Evolutionary conservation across 2,113 vertebrate species (phyloP).

Genomic region (Stegostoma tigrinum): DNA sequence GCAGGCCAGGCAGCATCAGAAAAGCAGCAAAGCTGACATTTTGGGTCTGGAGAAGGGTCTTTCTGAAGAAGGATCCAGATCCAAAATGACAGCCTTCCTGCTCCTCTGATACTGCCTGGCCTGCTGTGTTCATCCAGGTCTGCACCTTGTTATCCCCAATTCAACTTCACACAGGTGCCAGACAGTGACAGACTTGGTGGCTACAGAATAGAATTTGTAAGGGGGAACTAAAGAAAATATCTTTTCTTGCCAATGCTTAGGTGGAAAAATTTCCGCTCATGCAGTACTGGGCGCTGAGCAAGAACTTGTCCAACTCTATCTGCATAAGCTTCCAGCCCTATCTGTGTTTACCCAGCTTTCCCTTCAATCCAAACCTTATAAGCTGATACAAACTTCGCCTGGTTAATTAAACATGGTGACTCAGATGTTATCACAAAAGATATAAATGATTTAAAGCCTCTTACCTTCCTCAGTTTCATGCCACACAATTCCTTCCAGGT

Average conservation of each 20-base stretch:
- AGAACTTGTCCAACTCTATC: background rate
- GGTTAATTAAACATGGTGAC: background rate
- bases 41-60: too few relatives aligned
- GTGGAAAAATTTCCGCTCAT: background rate
- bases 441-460: conserved; percentile 42
- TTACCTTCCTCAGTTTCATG: conserved; percentile 96
- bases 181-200: background rate
- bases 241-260: background rate
- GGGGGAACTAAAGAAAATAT: background rate
- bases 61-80: too few relatives aligned
- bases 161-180: background rate
- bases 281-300: background rate
- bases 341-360: background rate
- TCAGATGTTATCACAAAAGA: background rate
- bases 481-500: conserved; percentile 96
- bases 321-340: background rate
- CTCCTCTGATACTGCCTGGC: too few relatives aligned
- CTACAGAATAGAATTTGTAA: background rate
- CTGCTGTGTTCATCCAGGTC: too few relatives aligned
- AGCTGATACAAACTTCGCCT: background rate
- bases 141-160: too few relatives aligned
- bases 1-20: too few relatives aligned
- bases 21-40: too few relatives aligned
- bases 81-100: too few relatives aligned
- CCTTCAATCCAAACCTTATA: background rate